Evolutionary conservation across 2,888 invertebrate genomes (phyloP).

Genomic region (Eupithecia insigniata): DNA sequence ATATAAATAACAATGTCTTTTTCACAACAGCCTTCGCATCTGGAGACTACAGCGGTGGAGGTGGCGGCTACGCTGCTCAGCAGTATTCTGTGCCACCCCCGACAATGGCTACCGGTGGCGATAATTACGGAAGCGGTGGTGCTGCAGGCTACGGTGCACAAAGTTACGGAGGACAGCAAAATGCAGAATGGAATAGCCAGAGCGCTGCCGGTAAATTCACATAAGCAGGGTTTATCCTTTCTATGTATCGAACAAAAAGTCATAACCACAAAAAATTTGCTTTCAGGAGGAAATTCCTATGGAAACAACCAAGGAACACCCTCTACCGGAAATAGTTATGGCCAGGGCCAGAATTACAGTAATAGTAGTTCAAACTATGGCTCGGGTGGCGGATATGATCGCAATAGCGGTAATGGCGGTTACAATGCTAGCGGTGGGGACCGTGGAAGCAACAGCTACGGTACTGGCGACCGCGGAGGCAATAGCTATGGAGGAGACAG

Average conservation of each 20-base stretch:
- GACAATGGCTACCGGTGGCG: constrained; percentile 68
- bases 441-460: constrained; percentile 49
- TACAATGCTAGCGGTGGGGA: constrained; percentile 50
- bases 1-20: background rate
- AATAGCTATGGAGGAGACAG: constrained; percentile 72
- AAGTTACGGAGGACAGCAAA: constrained; percentile 68
- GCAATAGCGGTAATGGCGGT: constrained; percentile 58
- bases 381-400: constrained; percentile 54
- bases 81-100: constrained; percentile 80
- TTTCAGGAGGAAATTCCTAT: constrained; percentile 64
- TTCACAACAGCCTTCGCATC: constrained; percentile 61
- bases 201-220: constrained; percentile 53
- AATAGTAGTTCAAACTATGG: constrained; percentile 61
- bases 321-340: constrained; percentile 63
- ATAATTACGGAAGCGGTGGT: constrained; percentile 66
- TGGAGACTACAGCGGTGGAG: constrained; percentile 72
- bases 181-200: constrained; percentile 70
- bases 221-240: background rate
- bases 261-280: constrained; percentile 17
- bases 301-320: constrained; percentile 55
- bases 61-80: constrained; percentile 72
- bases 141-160: constrained; percentile 56
- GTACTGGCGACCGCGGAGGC: constrained; percentile 57
- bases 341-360: constrained; percentile 68
- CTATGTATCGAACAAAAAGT: background rate